Evolutionary conservation across 2,113 vertebrate genomes (phyloP), one percentile per base, ranked within the genome.

Genomic region (Rhadina sibilatrix): DNA sequence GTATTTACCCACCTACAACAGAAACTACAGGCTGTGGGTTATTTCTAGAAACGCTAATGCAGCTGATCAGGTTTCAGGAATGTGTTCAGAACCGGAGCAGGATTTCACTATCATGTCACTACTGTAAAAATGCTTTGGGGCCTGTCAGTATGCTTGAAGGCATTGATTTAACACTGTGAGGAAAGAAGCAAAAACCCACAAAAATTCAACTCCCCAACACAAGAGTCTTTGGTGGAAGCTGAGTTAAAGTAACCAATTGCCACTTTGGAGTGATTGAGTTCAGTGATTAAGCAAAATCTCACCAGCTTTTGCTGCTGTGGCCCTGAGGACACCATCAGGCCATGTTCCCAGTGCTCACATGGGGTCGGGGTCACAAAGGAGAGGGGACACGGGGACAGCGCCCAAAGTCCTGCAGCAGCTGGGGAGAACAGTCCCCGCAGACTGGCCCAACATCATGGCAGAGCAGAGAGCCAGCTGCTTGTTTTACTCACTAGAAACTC

Each of bases 141-240:
- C 97, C 94, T 95, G 87, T 68, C 12, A 46, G 93, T 88, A 76
- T n/a, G 38, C 61, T 78, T 54, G 20, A 81, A 96, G 83, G 82
- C 86, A 77, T 89, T 42, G 60, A 90, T 85, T 92, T 60, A 89
- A 96, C 70, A 93, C 69, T 20, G 12, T 1, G n/a, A 88, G 80
- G 17, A 78, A 59, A 38, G 30, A 65, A 44, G 27, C 10, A 57
- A 86, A 84, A 47, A 31, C 53, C 50, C 68, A 61, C 69, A 63
- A 71, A 53, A 70, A 78, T 95, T 82, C 95, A 93, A 92, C 75
- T 94, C 84, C 49, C 81, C 78, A 64, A 22, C 76, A 63, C 12
- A 66, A 80, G 49, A 87, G 91, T 97, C 96, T 97, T 97, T 97
- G 97, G 97, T 96, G 96, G 97, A 91, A 91, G 97, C 95, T 96